A percentile compares a stretch with the other conserved stretches of the same genome.
These are phyloP conservation scores for Rhinella marina DNA, from an alignment of 2,797 vertebrate genomes.

Conservation along the genomic window DNA sequence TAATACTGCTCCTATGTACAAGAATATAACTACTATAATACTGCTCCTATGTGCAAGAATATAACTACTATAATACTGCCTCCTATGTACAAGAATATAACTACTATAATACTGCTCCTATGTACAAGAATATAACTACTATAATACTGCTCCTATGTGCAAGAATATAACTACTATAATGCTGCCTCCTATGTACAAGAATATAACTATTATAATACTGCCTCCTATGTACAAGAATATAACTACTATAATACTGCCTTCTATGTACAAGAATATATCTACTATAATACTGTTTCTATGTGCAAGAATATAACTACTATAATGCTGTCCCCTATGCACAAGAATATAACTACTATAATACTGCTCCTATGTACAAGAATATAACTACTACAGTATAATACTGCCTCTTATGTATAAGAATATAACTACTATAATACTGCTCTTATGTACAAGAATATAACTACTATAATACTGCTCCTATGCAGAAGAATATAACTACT, in stretches of 20 bases:
- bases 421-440: background rate
- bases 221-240: too few species aligned
- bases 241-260: too few species aligned
- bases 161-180: conserved; percentile 4
- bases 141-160: conserved; percentile 4
- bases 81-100: background rate
- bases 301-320: too few species aligned
- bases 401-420: background rate
- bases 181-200: background rate
- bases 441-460: conserved; percentile 14
- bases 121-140: conserved; percentile 20
- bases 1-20: conserved; percentile 8
- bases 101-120: conserved; percentile 5
- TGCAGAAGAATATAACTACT: conserved; percentile 17
- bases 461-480: conserved; percentile 12
- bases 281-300: too few species aligned
- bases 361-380: too few species aligned
- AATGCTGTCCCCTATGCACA: too few species aligned
- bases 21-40: conserved; percentile 20
- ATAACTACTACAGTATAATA: background rate
- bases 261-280: too few species aligned
- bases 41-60: background rate
- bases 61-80: conserved; percentile 7
- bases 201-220: background rate
- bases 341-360: too few species aligned